Percentiles rank a stretch among this genome's conserved stretches.
Evolutionary conservation across 2,888 invertebrate species (phyloP).

Genomic region (Lathronympha strigana): DNA sequence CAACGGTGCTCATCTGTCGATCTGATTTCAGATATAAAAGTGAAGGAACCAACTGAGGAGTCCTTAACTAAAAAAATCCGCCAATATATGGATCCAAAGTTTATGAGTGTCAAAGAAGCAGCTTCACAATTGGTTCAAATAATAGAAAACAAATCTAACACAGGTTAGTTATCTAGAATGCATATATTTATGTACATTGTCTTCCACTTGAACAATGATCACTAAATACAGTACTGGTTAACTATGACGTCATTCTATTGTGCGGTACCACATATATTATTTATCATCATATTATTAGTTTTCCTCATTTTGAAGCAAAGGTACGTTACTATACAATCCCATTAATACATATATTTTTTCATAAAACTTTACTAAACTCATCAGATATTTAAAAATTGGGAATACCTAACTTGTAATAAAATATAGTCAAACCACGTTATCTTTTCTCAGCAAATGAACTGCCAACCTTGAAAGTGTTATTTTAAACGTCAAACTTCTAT

Average conservation of each 20-base stretch:
- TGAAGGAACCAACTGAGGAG: conserved; percentile 98
- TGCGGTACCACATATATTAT: not conserved
- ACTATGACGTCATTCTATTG: not conserved
- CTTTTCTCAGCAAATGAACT: too few species aligned
- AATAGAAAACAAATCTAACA: conserved; percentile 78
- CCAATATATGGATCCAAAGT: conserved; percentile 96
- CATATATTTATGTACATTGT: conserved; percentile 1
- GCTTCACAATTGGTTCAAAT: conserved; percentile 92
- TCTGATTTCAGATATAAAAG: conserved; percentile 93
- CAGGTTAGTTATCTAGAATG: conserved; percentile 55
- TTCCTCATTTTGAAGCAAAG: conserved; percentile 7
- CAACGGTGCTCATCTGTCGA: not conserved
- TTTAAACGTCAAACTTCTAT: too few species aligned
- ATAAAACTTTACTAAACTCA: too few species aligned
- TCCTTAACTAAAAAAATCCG: conserved; percentile 95
- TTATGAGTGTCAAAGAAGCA: conserved; percentile 96
- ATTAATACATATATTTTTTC: too few species aligned
- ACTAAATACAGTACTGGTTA: conserved; percentile 23
- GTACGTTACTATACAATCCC: not conserved
- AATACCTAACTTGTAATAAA: too few species aligned
- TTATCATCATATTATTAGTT: conserved; percentile 6
- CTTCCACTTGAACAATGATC: conserved; percentile 19
- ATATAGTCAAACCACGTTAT: too few species aligned
- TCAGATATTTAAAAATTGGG: too few species aligned
- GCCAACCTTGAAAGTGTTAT: too few species aligned